Evolutionary conservation across 2,797 vertebrate genomes (phyloP), one percentile per base, ranked within the genome.

Genomic region (Gymnopithys bicolor): DNA sequence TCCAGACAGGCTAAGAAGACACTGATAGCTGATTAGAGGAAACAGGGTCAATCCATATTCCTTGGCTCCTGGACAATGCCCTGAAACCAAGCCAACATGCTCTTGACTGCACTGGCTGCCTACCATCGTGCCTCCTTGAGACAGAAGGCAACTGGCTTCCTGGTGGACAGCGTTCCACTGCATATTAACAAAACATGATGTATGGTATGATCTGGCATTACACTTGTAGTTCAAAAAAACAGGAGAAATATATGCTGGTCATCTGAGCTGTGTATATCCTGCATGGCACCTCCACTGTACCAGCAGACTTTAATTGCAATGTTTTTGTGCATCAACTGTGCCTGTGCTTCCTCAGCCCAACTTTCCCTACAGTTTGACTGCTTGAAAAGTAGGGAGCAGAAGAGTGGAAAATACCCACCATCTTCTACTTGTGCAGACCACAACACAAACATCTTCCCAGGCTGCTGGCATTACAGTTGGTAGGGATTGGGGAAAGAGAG

Each of bases 11-110:
- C 19, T 74, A 52, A 45, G n/a, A 83, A 66, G n/a, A 30, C 19
- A 55, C 46, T 0, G 1, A 49, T 7, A 33, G 27, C 19, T 73
- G 41, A 55, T 0, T 13, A 37, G 21, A n/a, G 24, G 21, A 18
- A 68, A 75, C 49, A 22, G 21, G 28, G 46, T 30, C 28, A 58
- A 60, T 25, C 15, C 37, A 21, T 1, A 39, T 16, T 30, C 21
- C 0, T 0, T 7, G 45, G 52, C 32, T 80, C 30, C n/a, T 13
- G 24, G 68, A 45, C 0, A 0, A 53, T 27, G 56, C 14, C 43
- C 43, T 39, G 51, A 51, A 69, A 27, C 39, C 33, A 41, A 5
- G 3, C 4, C 23, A 70, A 35, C 10, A 4, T 0, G 1, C 22
- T 55, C 8, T 48, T 63, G 64, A 13, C 33, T 64, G 60, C 60